Evolutionary conservation across 2,113 vertebrate genomes (phyloP).

Genomic region (Siniperca chuatsi): DNA sequence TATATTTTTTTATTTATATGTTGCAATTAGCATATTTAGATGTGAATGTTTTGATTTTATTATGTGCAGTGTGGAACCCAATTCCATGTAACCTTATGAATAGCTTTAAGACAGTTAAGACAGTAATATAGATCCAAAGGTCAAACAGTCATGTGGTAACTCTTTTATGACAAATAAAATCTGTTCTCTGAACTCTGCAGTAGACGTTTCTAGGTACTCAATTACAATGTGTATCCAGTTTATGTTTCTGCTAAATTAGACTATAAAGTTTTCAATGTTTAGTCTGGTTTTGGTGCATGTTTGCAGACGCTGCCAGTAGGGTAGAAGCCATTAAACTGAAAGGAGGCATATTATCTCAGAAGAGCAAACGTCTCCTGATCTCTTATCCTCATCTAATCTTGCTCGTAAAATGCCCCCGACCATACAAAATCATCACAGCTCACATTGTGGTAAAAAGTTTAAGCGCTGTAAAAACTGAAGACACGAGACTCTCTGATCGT

Average conservation of each 20-base stretch:
- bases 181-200: conserved; percentile 18
- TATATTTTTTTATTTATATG: background rate
- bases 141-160: conserved; percentile 20
- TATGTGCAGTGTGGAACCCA: rapidly evolving
- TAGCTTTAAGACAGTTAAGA: conserved; percentile 4
- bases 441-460: conserved; percentile 34
- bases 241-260: background rate
- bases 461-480: conserved; percentile 8
- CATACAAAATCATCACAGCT: conserved; percentile 16
- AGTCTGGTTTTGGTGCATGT: conserved; percentile 9
- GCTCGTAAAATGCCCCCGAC: conserved; percentile 6
- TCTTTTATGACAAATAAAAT: conserved; percentile 50
- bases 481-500: conserved; percentile 28
- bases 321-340: background rate
- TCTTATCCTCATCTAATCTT: conserved; percentile 17
- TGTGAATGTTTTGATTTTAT: background rate
- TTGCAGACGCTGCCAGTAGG: background rate
- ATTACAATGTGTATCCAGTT: background rate
- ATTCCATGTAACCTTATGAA: background rate
- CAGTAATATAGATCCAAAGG: conserved; percentile 35
- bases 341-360: conserved; percentile 14
- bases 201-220: background rate
- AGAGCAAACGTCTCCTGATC: conserved; percentile 22
- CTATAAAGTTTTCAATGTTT: background rate
- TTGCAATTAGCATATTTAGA: background rate